Evolutionary conservation across 2,797 vertebrate genomes (phyloP).

Genomic region (Caiman crocodilus): DNA sequence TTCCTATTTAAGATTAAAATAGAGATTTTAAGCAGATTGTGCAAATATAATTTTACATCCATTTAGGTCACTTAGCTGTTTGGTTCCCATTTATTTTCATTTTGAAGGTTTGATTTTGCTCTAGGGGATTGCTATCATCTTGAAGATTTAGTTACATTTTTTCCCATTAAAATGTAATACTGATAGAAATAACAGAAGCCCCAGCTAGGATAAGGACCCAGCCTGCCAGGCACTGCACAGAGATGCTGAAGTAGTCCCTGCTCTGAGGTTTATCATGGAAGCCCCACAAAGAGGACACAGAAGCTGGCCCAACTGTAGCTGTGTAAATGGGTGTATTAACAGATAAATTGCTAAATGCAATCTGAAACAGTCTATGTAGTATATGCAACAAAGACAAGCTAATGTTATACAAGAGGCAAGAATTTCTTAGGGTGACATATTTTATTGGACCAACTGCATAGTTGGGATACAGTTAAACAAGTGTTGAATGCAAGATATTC

Average conservation of each 20-base stretch:
- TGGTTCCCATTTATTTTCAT: constrained; percentile 37
- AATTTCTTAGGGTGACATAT: too few species aligned
- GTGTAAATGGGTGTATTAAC: too few species aligned
- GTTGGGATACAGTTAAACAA: too few species aligned
- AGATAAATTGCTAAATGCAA: too few species aligned
- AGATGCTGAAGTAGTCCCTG: not conserved
- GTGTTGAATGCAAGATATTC: too few species aligned
- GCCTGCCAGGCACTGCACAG: not conserved
- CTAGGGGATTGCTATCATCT: not conserved
- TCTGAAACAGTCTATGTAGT: too few species aligned
- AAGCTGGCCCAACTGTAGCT: too few species aligned
- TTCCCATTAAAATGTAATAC: constrained; percentile 47
- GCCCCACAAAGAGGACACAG: not conserved
- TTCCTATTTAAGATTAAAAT: not conserved
- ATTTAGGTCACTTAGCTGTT: constrained; percentile 10
- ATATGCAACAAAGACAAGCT: too few species aligned
- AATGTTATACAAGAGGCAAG: too few species aligned
- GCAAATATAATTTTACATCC: constrained; percentile 13
- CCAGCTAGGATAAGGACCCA: not conserved
- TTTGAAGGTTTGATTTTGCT: constrained; percentile 45
- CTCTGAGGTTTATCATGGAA: not conserved
- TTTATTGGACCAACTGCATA: too few species aligned
- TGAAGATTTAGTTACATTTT: constrained; percentile 49
- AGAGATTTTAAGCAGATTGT: not conserved
- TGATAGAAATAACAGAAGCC: not conserved